Evolutionary conservation across 1,140 invertebrate genomes (phyloP), one percentile per base, ranked within the genome.

Genomic region (Pollicipes pollicipes): DNA sequence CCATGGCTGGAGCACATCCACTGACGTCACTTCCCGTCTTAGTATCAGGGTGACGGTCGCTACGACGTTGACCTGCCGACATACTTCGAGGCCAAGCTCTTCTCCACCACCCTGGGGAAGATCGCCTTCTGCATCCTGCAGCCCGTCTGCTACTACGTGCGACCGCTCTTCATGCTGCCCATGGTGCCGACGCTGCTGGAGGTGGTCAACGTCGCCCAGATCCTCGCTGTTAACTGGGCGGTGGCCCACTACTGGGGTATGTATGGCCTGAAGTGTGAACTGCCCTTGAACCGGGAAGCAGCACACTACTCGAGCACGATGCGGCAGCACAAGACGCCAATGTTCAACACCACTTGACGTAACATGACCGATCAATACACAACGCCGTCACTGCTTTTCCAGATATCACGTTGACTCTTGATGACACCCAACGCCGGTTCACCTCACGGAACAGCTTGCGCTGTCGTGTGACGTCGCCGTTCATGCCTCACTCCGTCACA

Each of bases 41-140:
- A 89, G 87, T 96, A 95, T 80, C 93, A 97, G 87, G 96, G 97
- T 32, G 93, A 98, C 81, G 94, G 97, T 78, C 84, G 86, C 67
- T 83, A 90, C 72, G 97, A 99, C 79, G 96, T 95, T 0, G 97
- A 99, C 80, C 89, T 99, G 72, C 97, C 97, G 10, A 95, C 93
- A 0, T 81, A 88, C 70, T 70, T 98, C 21, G 97, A 99, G 83
- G 94, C 91, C 0, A 89, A 90, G 79, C 78, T 99, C 28, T 99
- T 99, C 80, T 90, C 87, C 74, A 94, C 88, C 26, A 93, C 94
- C 0, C 86, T 92, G 75, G 90, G 91, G 8, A 99, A 99, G 82
- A 85, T 98, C 31, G 76, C 91, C 30, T 99, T 95, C 95, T 81
- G 98, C 21, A 76, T 90, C 35, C 78, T 99, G 16, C 96, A 98